phyloP scores from a whole-genome alignment of 2,797 vertebrate species.

The Neosalanx taihuensis region DNA sequence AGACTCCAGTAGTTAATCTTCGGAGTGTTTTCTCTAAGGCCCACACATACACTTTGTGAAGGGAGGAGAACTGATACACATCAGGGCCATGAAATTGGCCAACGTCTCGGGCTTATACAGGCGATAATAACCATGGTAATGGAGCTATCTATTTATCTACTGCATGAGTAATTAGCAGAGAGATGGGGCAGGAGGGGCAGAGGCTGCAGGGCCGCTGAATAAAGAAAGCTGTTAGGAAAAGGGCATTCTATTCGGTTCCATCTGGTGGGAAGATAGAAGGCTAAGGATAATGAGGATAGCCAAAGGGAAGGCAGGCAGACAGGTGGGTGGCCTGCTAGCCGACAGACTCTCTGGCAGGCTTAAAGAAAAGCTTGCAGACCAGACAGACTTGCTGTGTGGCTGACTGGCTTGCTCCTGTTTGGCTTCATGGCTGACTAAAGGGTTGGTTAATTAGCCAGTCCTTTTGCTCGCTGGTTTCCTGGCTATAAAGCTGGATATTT shows the following conservation, averaged over 20 bases:
- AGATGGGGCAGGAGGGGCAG: conserved; percentile 26
- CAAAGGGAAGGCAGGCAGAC: conserved; percentile 15
- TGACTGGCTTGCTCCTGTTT: conserved; percentile 16
- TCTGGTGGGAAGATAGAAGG: conserved; percentile 31
- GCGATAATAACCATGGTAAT: conserved; percentile 46
- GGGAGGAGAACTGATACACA: conserved; percentile 37
- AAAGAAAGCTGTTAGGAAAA: conserved; percentile 33
- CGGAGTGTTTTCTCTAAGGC: not conserved
- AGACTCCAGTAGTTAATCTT: not conserved
- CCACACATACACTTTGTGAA: not conserved
- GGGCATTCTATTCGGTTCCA: conserved; percentile 34
- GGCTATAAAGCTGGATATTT: conserved; percentile 3
- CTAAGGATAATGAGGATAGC: conserved; percentile 26
- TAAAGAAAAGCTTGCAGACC: not conserved
- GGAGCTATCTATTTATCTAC: conserved; percentile 48
- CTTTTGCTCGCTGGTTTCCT: conserved; percentile 6
- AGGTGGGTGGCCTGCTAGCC: not conserved
- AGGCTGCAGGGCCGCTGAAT: conserved; percentile 29
- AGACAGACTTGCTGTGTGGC: not conserved
- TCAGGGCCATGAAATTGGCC: conserved; percentile 39
- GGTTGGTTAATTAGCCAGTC: not conserved
- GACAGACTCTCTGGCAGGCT: not conserved
- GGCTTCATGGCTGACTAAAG: not conserved
- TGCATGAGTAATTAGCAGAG: conserved; percentile 49
- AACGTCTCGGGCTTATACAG: conserved; percentile 29